Evolutionary conservation across 2,797 vertebrate species (phyloP), one percentile per base, ranked within the genome.

Genomic region (Sebastes steindachneri): DNA sequence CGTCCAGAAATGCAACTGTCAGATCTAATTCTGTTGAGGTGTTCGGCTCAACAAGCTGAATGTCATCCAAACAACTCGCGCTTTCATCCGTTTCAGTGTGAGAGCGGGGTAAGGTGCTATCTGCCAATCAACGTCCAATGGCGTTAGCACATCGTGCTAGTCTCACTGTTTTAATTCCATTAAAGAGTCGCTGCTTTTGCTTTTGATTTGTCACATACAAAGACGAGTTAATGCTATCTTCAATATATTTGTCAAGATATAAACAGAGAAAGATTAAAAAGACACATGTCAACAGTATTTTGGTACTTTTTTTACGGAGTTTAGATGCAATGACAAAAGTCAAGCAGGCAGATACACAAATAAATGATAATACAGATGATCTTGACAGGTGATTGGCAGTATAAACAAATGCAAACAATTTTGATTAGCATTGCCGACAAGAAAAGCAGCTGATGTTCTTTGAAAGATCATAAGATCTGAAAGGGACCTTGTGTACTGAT

Each of bases 61-160:
- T 80, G 80, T 80, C 87, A 88, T 82, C 83, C 74, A 87, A 77
- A 82, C 62, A 77, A 80, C 82, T 83, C 35, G 3, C 2, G 17
- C 67, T 86, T 87, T 90, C 71, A 89, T 92, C 85, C 70, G 59
- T 73, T 82, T 77, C 45, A 29, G 45, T 63, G 53, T 54, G 25
- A 77, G 41, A 75, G 75, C 37, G 19, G 58, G 10, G 67, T 31
- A 57, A 88, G 76, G 80, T 71, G 83, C 75, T 35, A 53, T 28
- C 79, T 89, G 89, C 67, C 91, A 92, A 70, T 90, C 89, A 91
- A 37, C 73, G 86, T 86, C 85, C 80, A 75, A 59, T 33, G 57
- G 71, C 12, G 57, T 87, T 87, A 33, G 58, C 73, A 59, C 64
- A 6, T 66, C 45, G 21, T 31, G 6, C 67, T 31, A 11, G 28